Evolutionary conservation across 2,797 vertebrate genomes (phyloP).

Genomic region (Premnoplex brunnescens): DNA sequence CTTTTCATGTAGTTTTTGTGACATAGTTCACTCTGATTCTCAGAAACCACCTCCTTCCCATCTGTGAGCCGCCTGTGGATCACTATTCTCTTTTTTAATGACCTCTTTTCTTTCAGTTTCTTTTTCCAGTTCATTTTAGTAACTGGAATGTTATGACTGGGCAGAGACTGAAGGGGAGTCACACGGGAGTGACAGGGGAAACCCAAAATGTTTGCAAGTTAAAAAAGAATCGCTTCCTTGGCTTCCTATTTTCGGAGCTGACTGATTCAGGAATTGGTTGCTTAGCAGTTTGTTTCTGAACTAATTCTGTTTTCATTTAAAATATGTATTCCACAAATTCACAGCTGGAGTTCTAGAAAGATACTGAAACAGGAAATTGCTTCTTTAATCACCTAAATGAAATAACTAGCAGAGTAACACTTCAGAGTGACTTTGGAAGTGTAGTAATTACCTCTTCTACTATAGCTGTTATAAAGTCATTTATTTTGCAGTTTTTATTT

Average conservation of each 20-base stretch:
- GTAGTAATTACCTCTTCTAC: neutral
- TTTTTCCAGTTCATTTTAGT: neutral
- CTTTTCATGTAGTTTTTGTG: neutral
- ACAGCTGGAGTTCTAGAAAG: neutral
- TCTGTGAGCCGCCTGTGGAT: neutral
- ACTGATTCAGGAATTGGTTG: neutral
- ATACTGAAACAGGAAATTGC: neutral
- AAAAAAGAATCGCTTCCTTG: neutral
- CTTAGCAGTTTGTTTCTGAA: neutral
- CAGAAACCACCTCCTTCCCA: neutral
- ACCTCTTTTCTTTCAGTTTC: neutral
- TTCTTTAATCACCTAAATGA: conserved; percentile 8
- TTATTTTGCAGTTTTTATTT: neutral
- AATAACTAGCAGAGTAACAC: neutral
- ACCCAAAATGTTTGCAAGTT: neutral
- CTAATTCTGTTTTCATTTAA: neutral
- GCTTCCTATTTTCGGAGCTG: neutral
- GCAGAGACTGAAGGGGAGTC: neutral
- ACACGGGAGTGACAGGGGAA: neutral
- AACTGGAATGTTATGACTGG: neutral
- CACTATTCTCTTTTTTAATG: neutral
- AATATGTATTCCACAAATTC: neutral
- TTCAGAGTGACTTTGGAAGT: neutral
- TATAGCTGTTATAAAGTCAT: neutral
- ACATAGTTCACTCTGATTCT: neutral